phyloP scores from a whole-genome alignment of 2,888 invertebrate genomes.

The Epiperipatus broadwayi region DNA sequence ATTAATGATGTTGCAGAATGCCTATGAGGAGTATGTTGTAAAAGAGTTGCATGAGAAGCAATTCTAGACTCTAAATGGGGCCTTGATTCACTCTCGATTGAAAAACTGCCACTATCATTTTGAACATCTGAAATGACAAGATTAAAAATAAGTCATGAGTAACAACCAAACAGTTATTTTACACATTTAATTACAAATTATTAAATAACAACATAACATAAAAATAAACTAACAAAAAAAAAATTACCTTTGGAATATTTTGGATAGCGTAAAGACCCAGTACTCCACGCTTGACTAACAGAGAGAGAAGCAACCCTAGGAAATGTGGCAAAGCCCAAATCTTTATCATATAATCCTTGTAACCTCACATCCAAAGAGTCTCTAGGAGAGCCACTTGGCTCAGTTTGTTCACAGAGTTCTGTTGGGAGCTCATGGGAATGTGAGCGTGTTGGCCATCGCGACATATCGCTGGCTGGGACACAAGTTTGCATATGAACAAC shows the following conservation, averaged over 20 bases:
- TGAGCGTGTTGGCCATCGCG: too few relatives aligned
- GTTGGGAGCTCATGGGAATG: too few relatives aligned
- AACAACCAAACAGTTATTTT: too few relatives aligned
- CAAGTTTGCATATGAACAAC: too few relatives aligned
- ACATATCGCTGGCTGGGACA: too few relatives aligned
- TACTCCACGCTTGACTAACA: constrained; percentile 9
- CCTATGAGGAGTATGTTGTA: too few relatives aligned
- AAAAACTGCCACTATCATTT: constrained; percentile 17
- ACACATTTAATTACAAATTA: constrained; percentile 5
- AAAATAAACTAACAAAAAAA: neutral
- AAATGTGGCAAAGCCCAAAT: constrained; percentile 14
- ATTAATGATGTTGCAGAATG: too few relatives aligned
- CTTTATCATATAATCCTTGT: constrained; percentile 6
- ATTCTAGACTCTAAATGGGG: too few relatives aligned
- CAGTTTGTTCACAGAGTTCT: too few relatives aligned
- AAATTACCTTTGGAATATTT: constrained; percentile 15
- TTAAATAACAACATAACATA: neutral
- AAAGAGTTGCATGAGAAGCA: too few relatives aligned
- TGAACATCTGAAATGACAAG: constrained; percentile 15
- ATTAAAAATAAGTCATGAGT: too few relatives aligned
- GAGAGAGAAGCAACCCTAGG: constrained; percentile 14
- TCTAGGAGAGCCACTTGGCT: too few relatives aligned
- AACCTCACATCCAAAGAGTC: constrained; percentile 1
- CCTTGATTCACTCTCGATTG: constrained; percentile 16
- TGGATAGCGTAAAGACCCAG: constrained; percentile 12